These are phyloP conservation scores for Acrobasis repandana DNA, from an alignment of 2,888 invertebrate species.

Conservation along the genomic window DNA sequence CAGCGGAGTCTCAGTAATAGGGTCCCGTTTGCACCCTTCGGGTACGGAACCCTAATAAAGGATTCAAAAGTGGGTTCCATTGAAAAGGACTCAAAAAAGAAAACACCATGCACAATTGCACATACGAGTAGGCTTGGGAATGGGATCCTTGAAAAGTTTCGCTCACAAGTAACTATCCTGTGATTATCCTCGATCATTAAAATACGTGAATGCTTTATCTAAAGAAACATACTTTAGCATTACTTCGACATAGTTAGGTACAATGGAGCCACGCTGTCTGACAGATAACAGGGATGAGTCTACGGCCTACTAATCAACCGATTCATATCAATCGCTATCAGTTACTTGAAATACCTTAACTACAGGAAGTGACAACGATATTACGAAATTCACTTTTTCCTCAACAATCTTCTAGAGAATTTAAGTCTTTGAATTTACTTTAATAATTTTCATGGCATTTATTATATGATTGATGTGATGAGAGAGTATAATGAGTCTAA, in stretches of 20 bases:
- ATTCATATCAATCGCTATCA: slow-evolving; percentile 6
- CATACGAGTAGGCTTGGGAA: too few species aligned
- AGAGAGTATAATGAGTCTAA: neutral
- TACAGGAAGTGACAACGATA: slow-evolving; percentile 5
- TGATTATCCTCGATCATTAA: too few species aligned
- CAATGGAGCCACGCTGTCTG: neutral
- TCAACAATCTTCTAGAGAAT: neutral
- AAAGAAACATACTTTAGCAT: neutral
- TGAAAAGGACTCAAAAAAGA: too few species aligned
- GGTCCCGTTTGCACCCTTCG: too few species aligned
- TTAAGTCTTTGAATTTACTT: neutral
- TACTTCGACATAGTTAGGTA: neutral
- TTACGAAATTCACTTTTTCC: slow-evolving; percentile 5
- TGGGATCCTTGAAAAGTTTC: too few species aligned
- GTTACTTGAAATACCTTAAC: neutral
- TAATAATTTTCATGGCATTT: neutral
- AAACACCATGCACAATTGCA: too few species aligned
- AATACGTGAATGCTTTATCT: neutral
- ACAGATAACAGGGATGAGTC: slow-evolving; percentile 1
- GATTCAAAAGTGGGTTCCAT: too few species aligned
- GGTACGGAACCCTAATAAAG: too few species aligned
- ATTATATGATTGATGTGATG: slow-evolving; percentile 10
- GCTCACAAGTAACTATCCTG: too few species aligned
- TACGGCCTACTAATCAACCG: neutral
- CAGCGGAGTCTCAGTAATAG: too few species aligned